Base-by-base conservation (phyloP, 30 jellyfish, hydroid and myxozoan species). In the Clytia hemisphaerica region DNA sequence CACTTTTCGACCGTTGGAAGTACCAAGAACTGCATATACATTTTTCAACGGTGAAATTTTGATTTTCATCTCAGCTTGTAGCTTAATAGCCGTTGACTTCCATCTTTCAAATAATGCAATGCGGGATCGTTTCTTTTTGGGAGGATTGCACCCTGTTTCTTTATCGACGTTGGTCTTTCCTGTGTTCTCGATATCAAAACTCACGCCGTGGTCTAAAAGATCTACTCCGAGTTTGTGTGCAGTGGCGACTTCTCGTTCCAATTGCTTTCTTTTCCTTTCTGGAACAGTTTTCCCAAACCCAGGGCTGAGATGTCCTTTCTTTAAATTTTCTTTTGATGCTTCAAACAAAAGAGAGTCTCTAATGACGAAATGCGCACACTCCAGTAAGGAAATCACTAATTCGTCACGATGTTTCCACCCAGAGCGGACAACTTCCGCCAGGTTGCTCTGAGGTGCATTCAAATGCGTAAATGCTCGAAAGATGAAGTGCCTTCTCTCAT, bases 381-480 rank as follows among this genome's bases (percentile, higher is more conserved):
- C 61, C 21, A 47, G 25, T 18, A 47, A 29, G 25, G 61, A 18
- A 26, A 47, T 47, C 27, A 26, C 61, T 29, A 47, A 18, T 6
- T 29, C 29, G 61, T 47, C 61, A 47, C 27, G 28, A 47, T 47
- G 21, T 47, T 47, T 47, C 61, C 61, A 47, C 21, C 61, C 25
- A 47, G 61, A 26, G 61, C 25, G 61, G 25, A 47, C 61, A 47
- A 47, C 61, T 47, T 47, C 61, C 6, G 61, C 61, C 25, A 18
- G 61, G 25, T 47, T 47, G 25, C 61, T 47, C 25, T 29, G 61
- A 29, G 61, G 61, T 26, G 61, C 61, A 47, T 26, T 29, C 21
- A 18, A 29, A 29, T 29, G 21, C 10, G 61, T 47, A 47, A 47
- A 47, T 47, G 27, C 26, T 47, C 61, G 21, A 14, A 47, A 47